phyloP scores from a whole-genome alignment of 2,888 invertebrate species.

The Pollenia angustigena region DNA sequence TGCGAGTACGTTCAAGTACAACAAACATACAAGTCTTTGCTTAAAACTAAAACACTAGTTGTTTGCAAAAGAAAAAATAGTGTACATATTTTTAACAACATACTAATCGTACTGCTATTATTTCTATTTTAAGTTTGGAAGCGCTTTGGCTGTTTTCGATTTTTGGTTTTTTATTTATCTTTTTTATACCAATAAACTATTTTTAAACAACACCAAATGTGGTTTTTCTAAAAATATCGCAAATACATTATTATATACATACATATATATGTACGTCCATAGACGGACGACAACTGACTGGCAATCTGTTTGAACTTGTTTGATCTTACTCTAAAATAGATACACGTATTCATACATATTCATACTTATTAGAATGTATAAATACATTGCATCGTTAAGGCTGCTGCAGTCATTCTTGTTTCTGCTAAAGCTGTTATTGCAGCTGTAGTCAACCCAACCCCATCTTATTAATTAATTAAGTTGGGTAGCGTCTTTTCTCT shows the following conservation, averaged over 20 bases:
- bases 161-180: constrained; percentile 21
- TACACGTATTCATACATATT: neutral
- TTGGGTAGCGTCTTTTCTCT: neutral
- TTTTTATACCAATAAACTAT: constrained; percentile 69
- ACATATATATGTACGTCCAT: neutral
- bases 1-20: constrained; percentile 2
- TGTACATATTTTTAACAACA: constrained; percentile 34
- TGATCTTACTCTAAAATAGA: constrained; percentile 10
- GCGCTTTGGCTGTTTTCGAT: constrained; percentile 23
- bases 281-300: constrained; percentile 17
- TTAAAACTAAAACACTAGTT: constrained; percentile 47
- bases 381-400: neutral
- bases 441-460: neutral
- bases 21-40: neutral
- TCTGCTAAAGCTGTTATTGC: neutral
- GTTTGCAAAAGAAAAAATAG: constrained; percentile 32
- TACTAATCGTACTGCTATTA: constrained; percentile 39
- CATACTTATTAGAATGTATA: neutral
- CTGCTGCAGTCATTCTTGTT: neutral
- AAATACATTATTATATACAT: constrained; percentile 7
- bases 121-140: constrained; percentile 59
- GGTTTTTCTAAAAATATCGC: constrained; percentile 76
- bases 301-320: constrained; percentile 52
- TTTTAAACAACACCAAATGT: constrained; percentile 75
- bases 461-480: neutral